Base-by-base conservation (phyloP, 2,888 invertebrate species). In the Seira ritae region DNA sequence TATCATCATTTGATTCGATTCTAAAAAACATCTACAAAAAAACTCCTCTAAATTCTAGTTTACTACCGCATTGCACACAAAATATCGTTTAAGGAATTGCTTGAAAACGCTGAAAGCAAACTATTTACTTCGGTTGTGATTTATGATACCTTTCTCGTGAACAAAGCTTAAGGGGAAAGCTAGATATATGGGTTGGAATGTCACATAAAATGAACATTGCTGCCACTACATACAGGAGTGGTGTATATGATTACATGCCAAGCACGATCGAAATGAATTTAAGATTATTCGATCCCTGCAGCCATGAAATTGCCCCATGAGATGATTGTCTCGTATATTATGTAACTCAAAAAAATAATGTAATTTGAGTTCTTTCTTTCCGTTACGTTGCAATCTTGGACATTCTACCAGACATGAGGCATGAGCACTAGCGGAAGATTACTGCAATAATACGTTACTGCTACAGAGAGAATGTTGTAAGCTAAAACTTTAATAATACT, bases 61-160 rank as follows among this genome's bases (percentile, higher is more conserved):
- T 31, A 31, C 31, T 8, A 31, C 31, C 31, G 3, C 2, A 31
- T 31, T 31, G 31, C 31, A 31, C 31, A 31, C 31, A 31, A 31
- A 31, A 31, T 31, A 46, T 69, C 42, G 1, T 46, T 37, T 20
- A 42, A 12, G 0, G 1, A 42, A 19, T 68, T 70, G 23, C 23
- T 71, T 20, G 23, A 66, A 66, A 66, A 8, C 23, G 24, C 66
- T 31, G 65, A 65, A 17, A 65, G 20, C 65, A 31, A 65, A 65
- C 65, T 20, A 20, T 65, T 65, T 65, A 65, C 65, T 65, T 65
- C 20, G 20, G n/a, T 20, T 65, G 19, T 31, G 31, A 31, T 31
- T 31, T 31, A 31, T 31, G 2, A 31, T 31, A 31, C 31, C 31
- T 31, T 31, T 31, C 8, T 8, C 8, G 31, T 31, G 31, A 31